Evolutionary conservation across 2,888 invertebrate species (phyloP), one percentile per base, ranked within the genome.

Genomic region (Agrotis clavis): DNA sequence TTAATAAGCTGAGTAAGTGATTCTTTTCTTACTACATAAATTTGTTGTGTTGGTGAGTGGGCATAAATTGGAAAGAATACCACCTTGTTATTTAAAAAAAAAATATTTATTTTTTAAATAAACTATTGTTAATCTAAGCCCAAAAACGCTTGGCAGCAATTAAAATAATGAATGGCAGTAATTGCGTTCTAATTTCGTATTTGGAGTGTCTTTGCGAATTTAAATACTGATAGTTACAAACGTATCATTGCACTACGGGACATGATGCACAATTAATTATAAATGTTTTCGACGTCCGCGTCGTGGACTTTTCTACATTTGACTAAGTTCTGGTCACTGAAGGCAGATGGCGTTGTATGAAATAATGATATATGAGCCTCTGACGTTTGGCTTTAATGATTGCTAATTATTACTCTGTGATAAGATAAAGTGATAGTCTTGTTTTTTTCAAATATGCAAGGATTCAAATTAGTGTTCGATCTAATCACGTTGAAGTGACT

Each of bases 351-450:
- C 54, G 59, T 13, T 61, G n/a, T 50, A 5, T 54, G 2, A 67
- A 67, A 13, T 57, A 19, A 18, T 5, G 11, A 21, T 5, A 35
- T 2, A 35, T 45, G 14, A 35, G 13, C 30, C 19, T 60, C 48
- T 18, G 18, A 41, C 41, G 13, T 25, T 25, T 21, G 21, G 19
- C 54, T 59, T 2, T 19, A 57, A 61, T 67, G 4, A 45, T 67
- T 21, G 41, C 64, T 78, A 61, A 76, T 72, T 72, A 82, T 56
- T 65, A 50, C 14, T n/a, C 11, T 51, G 13, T 50, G 73, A 79
- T 69, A 72, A 69, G 73, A 80, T 73, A n/a, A 2, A 14, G n/a
- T 35, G 79, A 72, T 82, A 72, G 41, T 25, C n/a, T 74, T 19
- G 53, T 61, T 77, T 61, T 62, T 61, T 57, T 13, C 41, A 51